phyloP scores from a whole-genome alignment of 2,888 invertebrate species.

The Scelioninae gen. 2 region DNA sequence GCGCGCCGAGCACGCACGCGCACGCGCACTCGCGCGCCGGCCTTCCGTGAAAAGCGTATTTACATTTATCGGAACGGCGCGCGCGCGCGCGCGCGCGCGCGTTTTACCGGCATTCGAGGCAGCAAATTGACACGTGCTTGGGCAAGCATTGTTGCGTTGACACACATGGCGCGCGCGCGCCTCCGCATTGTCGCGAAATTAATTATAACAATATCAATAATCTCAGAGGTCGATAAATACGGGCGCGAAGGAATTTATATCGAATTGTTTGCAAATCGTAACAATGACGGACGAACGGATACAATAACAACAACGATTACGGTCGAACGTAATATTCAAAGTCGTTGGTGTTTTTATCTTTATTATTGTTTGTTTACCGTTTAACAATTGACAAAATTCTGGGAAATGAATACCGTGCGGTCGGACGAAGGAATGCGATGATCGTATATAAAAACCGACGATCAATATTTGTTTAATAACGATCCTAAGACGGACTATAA shows the following conservation, averaged over 20 bases:
- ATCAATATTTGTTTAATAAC: too few species aligned
- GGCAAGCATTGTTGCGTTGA: neutral
- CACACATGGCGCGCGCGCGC: slow-evolving; percentile 13
- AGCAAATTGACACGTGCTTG: slow-evolving; percentile 41
- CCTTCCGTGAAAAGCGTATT: slow-evolving; percentile 48
- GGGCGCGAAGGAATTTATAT: neutral
- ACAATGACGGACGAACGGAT: too few species aligned
- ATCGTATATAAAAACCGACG: too few species aligned
- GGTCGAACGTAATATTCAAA: too few species aligned
- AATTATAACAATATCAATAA: neutral
- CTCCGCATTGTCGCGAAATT: neutral
- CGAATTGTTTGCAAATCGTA: neutral
- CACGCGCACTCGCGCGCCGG: slow-evolving; percentile 17
- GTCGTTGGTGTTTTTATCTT: too few species aligned
- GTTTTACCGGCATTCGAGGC: slow-evolving; percentile 48
- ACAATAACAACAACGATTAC: too few species aligned
- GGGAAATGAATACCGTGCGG: too few species aligned
- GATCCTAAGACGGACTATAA: too few species aligned
- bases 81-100: slow-evolving; percentile 43
- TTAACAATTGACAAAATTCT: too few species aligned
- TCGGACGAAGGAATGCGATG: too few species aligned
- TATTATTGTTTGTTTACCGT: too few species aligned
- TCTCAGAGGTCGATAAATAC: too few species aligned
- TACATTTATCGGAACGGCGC: slow-evolving; percentile 55
- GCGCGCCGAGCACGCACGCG: slow-evolving; percentile 12